Evolutionary conservation across 30 jellyfish, hydroid and myxozoan genomes (phyloP), one percentile per base, ranked within the genome.

Genomic region (Hydractinia echinata): DNA sequence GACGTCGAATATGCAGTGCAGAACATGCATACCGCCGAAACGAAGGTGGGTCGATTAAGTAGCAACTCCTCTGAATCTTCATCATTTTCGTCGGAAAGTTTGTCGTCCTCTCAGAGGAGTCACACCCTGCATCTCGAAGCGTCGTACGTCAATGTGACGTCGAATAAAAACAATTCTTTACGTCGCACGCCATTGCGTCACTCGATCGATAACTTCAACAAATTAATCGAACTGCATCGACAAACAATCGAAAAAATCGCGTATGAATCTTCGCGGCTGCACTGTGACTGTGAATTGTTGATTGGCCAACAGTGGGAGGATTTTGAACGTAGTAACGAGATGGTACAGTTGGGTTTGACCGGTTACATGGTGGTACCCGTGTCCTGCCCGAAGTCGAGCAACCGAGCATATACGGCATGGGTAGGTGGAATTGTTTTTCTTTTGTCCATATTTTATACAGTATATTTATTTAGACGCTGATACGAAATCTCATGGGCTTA

Each of bases 311-410:
- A 66, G 15, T 91, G 95, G 94, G 71, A 76, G 49, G 94, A 91
- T 77, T 91, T 85, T 73, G 91, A 91, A 53, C 72, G 89, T 10
- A 54, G 84, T 50, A 94, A 89, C 61, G 88, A 91, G 60, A 70
- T 61, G 80, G 16, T 91, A 74, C 95, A 85, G 74, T 83, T 79
- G 51, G 97, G 95, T 61, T 55, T 84, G 19, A 74, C 89, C 51
- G 73, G 84, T 52, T 91, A 91, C 66, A 89, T 91, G 73, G 95
- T 91, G 15, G 83, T 85, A 19, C 97, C 97, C 58, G 97, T 91
- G 20, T 51, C 73, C 1, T 81, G 84, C 67, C 58, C 77, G 56
- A 53, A 56, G 10, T 79, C 55, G 20, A 88, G 78, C 53, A 55
- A 52, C n/a, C 52, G 70, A 48, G 53, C 73, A 8, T 86, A 86